Evolutionary conservation across 2,797 vertebrate genomes (phyloP).

Genomic region (Poeciliopsis paucimaculata): DNA sequence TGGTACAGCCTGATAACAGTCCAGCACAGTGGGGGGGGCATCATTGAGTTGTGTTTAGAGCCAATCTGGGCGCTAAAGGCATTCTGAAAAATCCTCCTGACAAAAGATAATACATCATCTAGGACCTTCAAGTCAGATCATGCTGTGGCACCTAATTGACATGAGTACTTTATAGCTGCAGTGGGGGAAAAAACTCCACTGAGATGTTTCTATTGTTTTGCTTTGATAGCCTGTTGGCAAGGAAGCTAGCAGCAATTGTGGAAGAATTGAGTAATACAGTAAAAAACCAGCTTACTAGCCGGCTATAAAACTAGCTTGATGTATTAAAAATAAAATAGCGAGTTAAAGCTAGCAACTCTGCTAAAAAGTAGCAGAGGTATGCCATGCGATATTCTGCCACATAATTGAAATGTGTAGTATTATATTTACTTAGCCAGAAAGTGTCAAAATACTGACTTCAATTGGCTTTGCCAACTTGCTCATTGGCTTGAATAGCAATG

Average conservation of each 20-base stretch:
- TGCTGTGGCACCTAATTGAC: background rate
- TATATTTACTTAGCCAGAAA: background rate
- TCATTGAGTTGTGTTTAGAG: slow-evolving; percentile 8
- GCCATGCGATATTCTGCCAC: background rate
- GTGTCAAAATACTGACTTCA: background rate
- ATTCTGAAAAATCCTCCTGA: slow-evolving; percentile 2
- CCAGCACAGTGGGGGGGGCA: slow-evolving; percentile 31
- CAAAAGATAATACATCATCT: slow-evolving; percentile 12
- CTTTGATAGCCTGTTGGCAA: background rate
- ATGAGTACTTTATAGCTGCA: background rate
- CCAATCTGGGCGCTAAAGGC: slow-evolving; percentile 32
- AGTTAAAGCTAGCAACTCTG: background rate
- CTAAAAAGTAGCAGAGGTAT: background rate
- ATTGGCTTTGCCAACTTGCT: background rate
- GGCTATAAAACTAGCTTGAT: background rate
- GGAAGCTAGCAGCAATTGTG: background rate
- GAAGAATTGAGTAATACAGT: background rate
- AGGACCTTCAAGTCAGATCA: background rate
- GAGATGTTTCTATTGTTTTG: background rate
- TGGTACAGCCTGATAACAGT: slow-evolving; percentile 69
- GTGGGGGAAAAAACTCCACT: background rate
- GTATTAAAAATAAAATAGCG: background rate
- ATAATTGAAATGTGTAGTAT: background rate
- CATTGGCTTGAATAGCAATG: background rate
- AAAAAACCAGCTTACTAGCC: background rate